phyloP scores from a whole-genome alignment of 2,888 invertebrate genomes.

The Tinea trinotella region DNA sequence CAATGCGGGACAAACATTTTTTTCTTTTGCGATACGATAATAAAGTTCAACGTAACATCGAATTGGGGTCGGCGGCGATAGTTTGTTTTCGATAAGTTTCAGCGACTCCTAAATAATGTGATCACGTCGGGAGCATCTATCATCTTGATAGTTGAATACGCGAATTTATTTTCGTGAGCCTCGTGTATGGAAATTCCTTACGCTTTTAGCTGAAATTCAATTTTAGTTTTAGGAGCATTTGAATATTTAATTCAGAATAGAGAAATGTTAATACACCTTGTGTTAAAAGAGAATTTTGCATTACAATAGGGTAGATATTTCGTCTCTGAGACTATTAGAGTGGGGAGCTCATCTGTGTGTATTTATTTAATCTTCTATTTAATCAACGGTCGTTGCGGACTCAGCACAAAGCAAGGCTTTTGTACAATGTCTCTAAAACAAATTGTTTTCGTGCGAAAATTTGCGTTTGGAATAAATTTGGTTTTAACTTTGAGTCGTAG shows the following conservation, averaged over 20 bases:
- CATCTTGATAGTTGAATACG: constrained; percentile 3
- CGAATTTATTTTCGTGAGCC: not conserved
- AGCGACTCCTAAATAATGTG: constrained; percentile 5
- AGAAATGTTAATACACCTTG: not conserved
- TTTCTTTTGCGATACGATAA: constrained; percentile 2
- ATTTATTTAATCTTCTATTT: constrained; percentile 25
- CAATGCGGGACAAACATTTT: constrained; percentile 8
- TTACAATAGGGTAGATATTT: not conserved
- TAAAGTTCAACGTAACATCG: not conserved
- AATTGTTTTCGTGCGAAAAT: constrained; percentile 24
- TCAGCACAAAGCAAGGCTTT: constrained; percentile 23
- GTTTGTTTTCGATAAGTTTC: constrained; percentile 17
- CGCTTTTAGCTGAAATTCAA: not conserved
- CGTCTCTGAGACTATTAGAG: not conserved
- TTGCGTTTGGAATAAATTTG: constrained; percentile 23
- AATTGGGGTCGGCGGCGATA: not conserved
- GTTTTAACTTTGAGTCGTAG: not conserved
- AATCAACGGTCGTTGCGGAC: constrained; percentile 24
- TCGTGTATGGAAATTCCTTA: not conserved
- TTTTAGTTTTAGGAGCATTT: not conserved
- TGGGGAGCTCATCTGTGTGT: constrained; percentile 8
- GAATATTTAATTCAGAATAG: not conserved
- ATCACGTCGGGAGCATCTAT: constrained; percentile 11
- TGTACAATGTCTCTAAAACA: constrained; percentile 22
- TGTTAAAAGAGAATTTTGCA: constrained; percentile 2